Base-by-base conservation (phyloP, 2,113 vertebrate genomes). In the Solea senegalensis region DNA sequence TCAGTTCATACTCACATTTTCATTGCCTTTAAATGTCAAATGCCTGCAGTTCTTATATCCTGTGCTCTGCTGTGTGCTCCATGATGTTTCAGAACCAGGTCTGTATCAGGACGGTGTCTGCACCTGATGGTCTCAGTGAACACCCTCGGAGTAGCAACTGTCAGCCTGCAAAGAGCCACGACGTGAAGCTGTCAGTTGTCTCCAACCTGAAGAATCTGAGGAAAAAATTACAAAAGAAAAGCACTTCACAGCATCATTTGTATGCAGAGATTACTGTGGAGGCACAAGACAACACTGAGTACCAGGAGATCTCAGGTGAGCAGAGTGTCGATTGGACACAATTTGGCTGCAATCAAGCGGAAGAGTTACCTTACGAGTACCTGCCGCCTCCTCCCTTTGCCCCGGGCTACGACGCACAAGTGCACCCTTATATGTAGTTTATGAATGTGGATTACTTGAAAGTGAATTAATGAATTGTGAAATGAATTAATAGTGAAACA, bases 301-400 rank as follows among this genome's bases (percentile, higher is more conserved):
- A 89, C 54, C 64, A 89, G 40, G 73, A 76, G 68, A 57, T 89
- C 40, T 3, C 28, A 5, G 43, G 13, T 40, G 54, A 65, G 9
- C 0, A 60, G 5, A 41, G 8, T 4, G 0, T 46, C 13, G 39
- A 9, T 2, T 16, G 1, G 0, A 4, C 60, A 11, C 16, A 51
- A 41, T 55, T 44, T 51, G 13, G 43, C 61, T 12, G 50, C 44
- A n/a, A n/a, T 7, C 58, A 28, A 10, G 21, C 69, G 5, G 40
- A 10, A 13, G 4, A 2, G 8, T 57, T 91, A 50, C 94, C 92
- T 0, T 71, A 81, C 7, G 94, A 95, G 63, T 95, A 95, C 72
- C 65, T 2, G 13, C 57, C 16, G 0, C 94, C 94, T 0, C 93
- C 94, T 3, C 93, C 94, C 9, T 96, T 95, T 14, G 93, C 94